Percentiles rank a stretch among this genome's conserved stretches.
These are phyloP conservation scores for Lutjanus argentimaculatus DNA, from an alignment of 2,797 vertebrate genomes.

Conservation along the genomic window DNA sequence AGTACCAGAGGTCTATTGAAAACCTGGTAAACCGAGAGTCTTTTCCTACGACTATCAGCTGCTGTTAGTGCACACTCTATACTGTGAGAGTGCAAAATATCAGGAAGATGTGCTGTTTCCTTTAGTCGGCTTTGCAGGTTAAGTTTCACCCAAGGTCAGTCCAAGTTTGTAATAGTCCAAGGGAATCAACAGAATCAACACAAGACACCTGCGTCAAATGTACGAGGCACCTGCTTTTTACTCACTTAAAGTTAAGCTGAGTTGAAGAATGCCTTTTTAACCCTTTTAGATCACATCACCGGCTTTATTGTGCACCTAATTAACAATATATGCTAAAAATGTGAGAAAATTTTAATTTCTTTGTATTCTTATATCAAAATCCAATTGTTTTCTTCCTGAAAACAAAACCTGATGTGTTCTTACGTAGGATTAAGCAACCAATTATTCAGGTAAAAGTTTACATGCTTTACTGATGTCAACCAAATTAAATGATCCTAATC, in stretches of 20 bases:
- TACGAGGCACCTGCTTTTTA: neutral
- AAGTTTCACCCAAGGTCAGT: neutral
- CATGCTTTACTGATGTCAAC: neutral
- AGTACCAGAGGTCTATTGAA: conserved; percentile 96
- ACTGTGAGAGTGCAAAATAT: neutral
- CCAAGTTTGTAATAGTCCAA: neutral
- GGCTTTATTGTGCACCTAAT: too few relatives aligned
- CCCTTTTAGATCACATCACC: too few relatives aligned
- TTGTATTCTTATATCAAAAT: too few relatives aligned
- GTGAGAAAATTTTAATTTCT: too few relatives aligned
- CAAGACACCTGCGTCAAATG: neutral
- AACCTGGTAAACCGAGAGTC: conserved; percentile 90
- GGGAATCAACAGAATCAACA: neutral
- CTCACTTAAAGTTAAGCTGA: neutral
- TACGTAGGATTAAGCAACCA: neutral
- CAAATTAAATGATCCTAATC: neutral
- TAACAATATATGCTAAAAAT: too few relatives aligned
- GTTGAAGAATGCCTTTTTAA: too few relatives aligned
- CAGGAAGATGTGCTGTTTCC: neutral
- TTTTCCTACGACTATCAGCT: conserved; percentile 2
- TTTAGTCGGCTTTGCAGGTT: neutral
- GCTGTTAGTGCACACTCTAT: neutral
- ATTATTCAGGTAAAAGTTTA: neutral
- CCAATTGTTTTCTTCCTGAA: too few relatives aligned
- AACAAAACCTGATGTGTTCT: too few relatives aligned